These are phyloP conservation scores for Phymorhynchus buccinoides DNA, from an alignment of 1,140 invertebrate genomes.

Conservation along the genomic window DNA sequence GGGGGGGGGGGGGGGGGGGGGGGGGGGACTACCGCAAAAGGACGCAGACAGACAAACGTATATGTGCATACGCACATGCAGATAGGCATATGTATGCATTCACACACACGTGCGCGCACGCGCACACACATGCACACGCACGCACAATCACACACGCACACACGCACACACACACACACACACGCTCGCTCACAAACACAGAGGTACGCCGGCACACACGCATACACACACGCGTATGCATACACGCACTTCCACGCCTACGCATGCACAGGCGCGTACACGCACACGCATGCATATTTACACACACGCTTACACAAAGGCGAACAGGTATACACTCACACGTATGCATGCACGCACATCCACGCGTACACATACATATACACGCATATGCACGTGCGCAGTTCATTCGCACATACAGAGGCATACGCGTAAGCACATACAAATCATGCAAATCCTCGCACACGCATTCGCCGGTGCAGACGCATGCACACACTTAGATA, in stretches of 20 bases:
- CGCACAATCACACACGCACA: not conserved
- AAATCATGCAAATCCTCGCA: no score
- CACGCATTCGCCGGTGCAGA: no score
- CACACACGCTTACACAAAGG: no score
- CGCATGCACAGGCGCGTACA: not conserved
- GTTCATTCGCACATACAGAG: no score
- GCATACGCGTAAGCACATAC: no score
- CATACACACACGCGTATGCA: not conserved
- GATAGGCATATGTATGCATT: not conserved
- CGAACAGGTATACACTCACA: no score
- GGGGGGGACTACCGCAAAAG: not conserved
- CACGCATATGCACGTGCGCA: no score
- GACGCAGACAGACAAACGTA: not conserved
- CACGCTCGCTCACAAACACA: no score
- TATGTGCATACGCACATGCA: not conserved
- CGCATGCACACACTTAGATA: no score
- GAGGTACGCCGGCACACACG: not conserved
- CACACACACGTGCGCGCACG: not conserved
- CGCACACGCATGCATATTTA: not conserved
- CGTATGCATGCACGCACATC: no score
- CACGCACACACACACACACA: constrained; percentile 6
- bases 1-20: not conserved
- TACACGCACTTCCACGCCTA: not conserved
- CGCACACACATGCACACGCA: constrained; percentile 12
- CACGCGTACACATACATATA: no score